These are phyloP conservation scores for Monodelphis domestica DNA, from an alignment of 2,797 vertebrate species.

Conservation along the genomic window DNA sequence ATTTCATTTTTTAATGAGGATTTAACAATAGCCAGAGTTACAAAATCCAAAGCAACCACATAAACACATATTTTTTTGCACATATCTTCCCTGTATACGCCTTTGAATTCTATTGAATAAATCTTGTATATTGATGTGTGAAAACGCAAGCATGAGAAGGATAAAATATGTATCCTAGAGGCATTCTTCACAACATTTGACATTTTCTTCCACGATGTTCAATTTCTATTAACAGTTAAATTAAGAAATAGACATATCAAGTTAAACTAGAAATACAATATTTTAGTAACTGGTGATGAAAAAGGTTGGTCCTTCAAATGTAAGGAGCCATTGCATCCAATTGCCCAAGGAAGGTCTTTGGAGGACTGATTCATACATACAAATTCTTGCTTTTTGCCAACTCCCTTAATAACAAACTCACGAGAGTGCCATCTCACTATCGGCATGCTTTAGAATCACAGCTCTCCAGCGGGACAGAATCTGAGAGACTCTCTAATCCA, in stretches of 20 bases:
- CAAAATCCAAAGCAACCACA: neutral
- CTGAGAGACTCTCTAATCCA: neutral
- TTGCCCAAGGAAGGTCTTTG: slow-evolving; percentile 51
- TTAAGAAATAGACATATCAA: slow-evolving; percentile 83
- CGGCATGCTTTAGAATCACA: slow-evolving; percentile 45
- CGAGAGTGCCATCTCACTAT: slow-evolving; percentile 37
- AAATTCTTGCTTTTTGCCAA: slow-evolving; percentile 39
- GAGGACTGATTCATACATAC: slow-evolving; percentile 49
- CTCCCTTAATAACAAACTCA: slow-evolving; percentile 72
- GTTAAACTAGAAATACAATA: slow-evolving; percentile 72
- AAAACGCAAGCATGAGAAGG: slow-evolving; percentile 78
- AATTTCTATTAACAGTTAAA: slow-evolving; percentile 84
- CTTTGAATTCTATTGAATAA: slow-evolving; percentile 77
- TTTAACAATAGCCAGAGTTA: slow-evolving; percentile 10
- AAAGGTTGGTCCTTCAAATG: slow-evolving; percentile 53
- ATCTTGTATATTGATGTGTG: slow-evolving; percentile 78
- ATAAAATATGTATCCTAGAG: slow-evolving; percentile 83
- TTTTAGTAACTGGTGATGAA: slow-evolving; percentile 60
- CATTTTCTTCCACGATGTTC: slow-evolving; percentile 80
- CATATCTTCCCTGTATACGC: slow-evolving; percentile 75
- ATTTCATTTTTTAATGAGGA: slow-evolving; percentile 11
- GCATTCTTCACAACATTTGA: slow-evolving; percentile 81
- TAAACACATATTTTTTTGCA: slow-evolving; percentile 47
- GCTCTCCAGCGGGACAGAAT: neutral
- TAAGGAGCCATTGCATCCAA: neutral